Conservation (phyloP, 1,140 invertebrate species). For the Protaetia brevitarsis region DNA sequence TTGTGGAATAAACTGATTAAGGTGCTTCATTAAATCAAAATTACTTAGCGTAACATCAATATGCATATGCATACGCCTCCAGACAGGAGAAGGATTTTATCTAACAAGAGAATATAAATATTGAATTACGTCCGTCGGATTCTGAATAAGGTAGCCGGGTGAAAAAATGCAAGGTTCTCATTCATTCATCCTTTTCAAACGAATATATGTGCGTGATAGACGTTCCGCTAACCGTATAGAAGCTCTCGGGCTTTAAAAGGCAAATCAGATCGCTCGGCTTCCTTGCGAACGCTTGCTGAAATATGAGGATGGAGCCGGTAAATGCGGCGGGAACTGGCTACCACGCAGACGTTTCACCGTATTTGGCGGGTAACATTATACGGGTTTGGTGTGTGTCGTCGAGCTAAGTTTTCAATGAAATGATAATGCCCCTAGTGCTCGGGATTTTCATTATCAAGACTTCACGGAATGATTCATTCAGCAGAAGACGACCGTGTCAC, state of each 20-base stretch:
- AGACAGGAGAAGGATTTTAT: too few relatives aligned
- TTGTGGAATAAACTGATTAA: background rate
- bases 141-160: too few relatives aligned
- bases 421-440: conserved; percentile 3
- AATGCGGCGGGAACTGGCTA: background rate
- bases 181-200: too few relatives aligned
- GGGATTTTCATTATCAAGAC: background rate
- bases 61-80: too few relatives aligned
- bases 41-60: too few relatives aligned
- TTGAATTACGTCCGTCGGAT: too few relatives aligned
- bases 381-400: background rate
- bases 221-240: background rate
- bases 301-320: background rate
- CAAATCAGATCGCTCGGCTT: background rate
- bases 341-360: background rate
- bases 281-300: background rate
- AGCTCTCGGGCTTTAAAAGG: conserved; percentile 7
- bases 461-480: conserved; percentile 10
- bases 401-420: conserved; percentile 11
- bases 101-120: too few relatives aligned
- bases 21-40: background rate
- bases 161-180: background rate
- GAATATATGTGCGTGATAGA: too few relatives aligned
- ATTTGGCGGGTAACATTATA: conserved; percentile 7
- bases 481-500: background rate